These are phyloP conservation scores for Hyaena hyaena DNA, from an alignment of 2,113 vertebrate genomes.

Conservation along the genomic window DNA sequence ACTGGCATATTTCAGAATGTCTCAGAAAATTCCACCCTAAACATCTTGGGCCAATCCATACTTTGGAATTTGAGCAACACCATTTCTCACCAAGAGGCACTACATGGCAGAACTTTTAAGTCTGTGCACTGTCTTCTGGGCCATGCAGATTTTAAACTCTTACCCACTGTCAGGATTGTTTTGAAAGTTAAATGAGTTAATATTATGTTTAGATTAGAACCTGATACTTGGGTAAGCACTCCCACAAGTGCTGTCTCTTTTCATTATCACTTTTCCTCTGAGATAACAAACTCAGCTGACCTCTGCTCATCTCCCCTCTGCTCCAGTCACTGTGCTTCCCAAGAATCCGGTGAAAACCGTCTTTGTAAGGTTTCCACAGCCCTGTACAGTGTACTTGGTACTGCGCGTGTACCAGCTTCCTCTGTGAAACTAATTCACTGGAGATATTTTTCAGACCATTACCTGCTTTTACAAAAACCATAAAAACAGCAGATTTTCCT, in stretches of 20 bases:
- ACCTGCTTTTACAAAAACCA: neutral
- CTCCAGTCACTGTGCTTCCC: neutral
- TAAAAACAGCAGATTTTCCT: neutral
- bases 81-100: neutral
- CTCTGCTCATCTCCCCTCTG: neutral
- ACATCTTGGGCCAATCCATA: neutral
- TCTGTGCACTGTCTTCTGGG: neutral
- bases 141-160: neutral
- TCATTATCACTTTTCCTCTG: neutral
- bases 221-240: neutral
- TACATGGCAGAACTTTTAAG: neutral
- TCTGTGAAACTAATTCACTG: neutral
- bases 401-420: neutral
- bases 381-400: neutral
- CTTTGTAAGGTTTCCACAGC: neutral
- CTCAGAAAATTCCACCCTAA: neutral
- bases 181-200: neutral
- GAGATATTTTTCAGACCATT: neutral
- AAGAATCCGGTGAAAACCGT: neutral
- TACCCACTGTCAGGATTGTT: neutral
- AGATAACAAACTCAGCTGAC: neutral
- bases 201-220: neutral
- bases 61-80: neutral
- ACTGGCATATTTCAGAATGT: neutral
- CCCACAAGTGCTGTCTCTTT: neutral